phyloP scores from a whole-genome alignment of 2,888 invertebrate species.

The Bruchidius siliquastri region DNA sequence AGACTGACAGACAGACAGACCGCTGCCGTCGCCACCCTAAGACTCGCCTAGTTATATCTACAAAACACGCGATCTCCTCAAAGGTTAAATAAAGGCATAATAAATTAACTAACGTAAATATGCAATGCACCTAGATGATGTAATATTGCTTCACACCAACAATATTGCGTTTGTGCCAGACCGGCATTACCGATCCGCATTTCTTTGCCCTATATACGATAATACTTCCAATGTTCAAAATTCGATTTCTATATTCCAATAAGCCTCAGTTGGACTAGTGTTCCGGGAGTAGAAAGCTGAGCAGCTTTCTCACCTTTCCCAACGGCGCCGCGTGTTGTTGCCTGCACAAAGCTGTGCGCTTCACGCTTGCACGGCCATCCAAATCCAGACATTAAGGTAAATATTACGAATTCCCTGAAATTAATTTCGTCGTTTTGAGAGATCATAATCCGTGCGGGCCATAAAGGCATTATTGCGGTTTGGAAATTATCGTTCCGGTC shows the following conservation, averaged over 20 bases:
- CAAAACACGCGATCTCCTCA: too few species aligned
- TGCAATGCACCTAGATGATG: too few species aligned
- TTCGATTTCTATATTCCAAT: background rate
- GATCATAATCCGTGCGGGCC: slow-evolving; percentile 14
- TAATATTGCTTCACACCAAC: too few species aligned
- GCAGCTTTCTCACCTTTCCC: background rate
- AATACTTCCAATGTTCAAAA: too few species aligned
- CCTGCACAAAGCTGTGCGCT: background rate
- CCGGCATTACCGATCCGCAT: too few species aligned
- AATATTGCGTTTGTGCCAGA: too few species aligned
- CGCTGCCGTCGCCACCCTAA: too few species aligned
- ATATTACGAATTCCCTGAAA: slow-evolving; percentile 22
- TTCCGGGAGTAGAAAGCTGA: background rate
- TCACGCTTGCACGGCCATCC: slow-evolving; percentile 3
- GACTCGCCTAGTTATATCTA: too few species aligned
- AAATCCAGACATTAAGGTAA: slow-evolving; percentile 17
- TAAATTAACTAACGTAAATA: too few species aligned
- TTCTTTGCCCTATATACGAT: too few species aligned
- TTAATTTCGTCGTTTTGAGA: slow-evolving; percentile 22
- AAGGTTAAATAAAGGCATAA: too few species aligned
- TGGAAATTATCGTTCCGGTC: background rate
- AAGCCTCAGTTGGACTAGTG: background rate
- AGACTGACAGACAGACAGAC: too few species aligned
- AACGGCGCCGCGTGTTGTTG: background rate
- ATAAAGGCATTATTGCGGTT: background rate